A percentile compares a stretch with the other conserved stretches of the same genome.
phyloP scores from a whole-genome alignment of 1,140 invertebrate genomes.

The Aphaenogaster rudis region DNA sequence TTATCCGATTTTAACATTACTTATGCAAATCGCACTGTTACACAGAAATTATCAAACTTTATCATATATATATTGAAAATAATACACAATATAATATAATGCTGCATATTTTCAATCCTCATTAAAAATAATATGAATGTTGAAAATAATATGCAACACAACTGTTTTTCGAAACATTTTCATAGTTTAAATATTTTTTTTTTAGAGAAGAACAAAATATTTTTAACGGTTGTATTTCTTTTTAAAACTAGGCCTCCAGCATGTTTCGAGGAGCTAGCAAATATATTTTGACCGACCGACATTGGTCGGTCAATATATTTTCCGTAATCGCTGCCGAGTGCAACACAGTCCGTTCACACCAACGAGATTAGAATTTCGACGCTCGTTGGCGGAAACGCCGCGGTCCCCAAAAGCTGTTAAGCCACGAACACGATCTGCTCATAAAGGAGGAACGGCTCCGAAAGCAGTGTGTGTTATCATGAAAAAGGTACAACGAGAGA shows the following conservation, averaged over 20 bases:
- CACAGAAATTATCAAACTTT: neutral
- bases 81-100: too few relatives aligned
- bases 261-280: slow-evolving; percentile 6
- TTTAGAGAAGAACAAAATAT: slow-evolving; percentile 20
- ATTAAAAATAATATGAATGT: neutral
- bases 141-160: neutral
- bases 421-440: slow-evolving; percentile 9
- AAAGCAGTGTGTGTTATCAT: slow-evolving; percentile 23
- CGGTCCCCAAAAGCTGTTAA: slow-evolving; percentile 12
- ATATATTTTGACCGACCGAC: slow-evolving; percentile 32
- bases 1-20: neutral
- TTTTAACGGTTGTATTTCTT: neutral
- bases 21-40: neutral
- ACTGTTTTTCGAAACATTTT: neutral
- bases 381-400: slow-evolving; percentile 36
- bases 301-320: slow-evolving; percentile 50
- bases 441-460: slow-evolving; percentile 19
- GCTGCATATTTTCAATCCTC: too few relatives aligned
- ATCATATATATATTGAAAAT: neutral
- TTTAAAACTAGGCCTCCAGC: neutral
- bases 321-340: slow-evolving; percentile 41
- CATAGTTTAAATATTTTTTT: slow-evolving; percentile 1
- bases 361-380: slow-evolving; percentile 65
- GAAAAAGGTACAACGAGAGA: neutral
- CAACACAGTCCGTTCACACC: slow-evolving; percentile 37